These are phyloP conservation scores for Arvicanthis niloticus DNA, from an alignment of 2,113 vertebrate genomes.

Conservation along the genomic window DNA sequence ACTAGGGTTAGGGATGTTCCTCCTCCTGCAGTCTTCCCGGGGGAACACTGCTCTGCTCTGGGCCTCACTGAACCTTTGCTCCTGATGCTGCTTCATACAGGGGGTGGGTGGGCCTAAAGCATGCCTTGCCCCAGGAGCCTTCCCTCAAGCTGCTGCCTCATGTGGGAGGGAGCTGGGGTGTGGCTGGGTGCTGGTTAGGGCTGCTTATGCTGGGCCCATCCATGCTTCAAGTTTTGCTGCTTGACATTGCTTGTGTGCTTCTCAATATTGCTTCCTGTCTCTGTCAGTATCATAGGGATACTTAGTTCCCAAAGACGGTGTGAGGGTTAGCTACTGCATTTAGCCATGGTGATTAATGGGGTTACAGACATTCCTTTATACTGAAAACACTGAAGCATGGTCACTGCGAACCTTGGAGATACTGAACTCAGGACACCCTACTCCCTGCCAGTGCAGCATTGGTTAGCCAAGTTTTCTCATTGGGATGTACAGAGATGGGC, in stretches of 20 bases:
- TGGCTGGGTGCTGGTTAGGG: neutral
- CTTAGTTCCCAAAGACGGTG: neutral
- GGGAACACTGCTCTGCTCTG: neutral
- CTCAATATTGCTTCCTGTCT: neutral
- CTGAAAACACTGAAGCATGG: neutral
- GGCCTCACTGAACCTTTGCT: neutral
- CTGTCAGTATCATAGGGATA: neutral
- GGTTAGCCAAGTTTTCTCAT: neutral
- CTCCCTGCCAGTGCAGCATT: neutral
- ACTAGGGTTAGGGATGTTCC: accelerated
- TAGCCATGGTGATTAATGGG: neutral
- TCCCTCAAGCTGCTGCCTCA: accelerated
- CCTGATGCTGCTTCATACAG: neutral
- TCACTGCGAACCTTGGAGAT: neutral
- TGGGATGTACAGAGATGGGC: neutral
- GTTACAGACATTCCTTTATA: neutral
- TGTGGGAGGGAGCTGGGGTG: no score
- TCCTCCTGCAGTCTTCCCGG: neutral
- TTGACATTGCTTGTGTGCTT: neutral
- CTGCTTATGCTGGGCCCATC: neutral
- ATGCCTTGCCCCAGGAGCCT: accelerated
- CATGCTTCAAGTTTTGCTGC: neutral
- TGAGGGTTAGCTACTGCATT: neutral
- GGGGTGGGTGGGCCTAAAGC: neutral
- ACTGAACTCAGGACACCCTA: neutral